Percentiles rank a stretch among this genome's conserved stretches.
Conservation (phyloP, 92 coral and sea anemone species). For the Heteractis magnifica region DNA sequence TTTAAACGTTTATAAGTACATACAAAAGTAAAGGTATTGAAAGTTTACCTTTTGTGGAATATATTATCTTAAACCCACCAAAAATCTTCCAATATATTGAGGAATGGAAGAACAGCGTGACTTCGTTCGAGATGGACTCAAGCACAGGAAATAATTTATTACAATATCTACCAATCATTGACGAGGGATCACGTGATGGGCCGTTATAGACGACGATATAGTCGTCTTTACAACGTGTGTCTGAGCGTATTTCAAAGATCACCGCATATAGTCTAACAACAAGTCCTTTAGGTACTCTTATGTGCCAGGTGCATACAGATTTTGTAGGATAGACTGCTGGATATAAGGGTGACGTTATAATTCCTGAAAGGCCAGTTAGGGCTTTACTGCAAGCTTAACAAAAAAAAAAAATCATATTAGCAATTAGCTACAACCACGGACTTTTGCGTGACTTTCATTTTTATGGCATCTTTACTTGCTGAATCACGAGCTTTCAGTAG, state of each 20-base stretch:
- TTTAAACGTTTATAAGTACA: not conserved
- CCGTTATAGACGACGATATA: not conserved
- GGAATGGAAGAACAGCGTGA: not conserved
- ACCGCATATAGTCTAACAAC: not conserved
- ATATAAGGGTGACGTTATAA: not conserved
- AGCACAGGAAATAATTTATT: not conserved
- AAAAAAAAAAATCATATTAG: too few relatives aligned
- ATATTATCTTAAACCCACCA: not conserved
- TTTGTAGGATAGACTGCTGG: not conserved
- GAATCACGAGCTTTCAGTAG: too few relatives aligned
- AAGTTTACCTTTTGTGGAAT: not conserved
- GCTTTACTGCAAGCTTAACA: not conserved
- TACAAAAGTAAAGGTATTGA: not conserved
- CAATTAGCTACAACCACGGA: too few relatives aligned
- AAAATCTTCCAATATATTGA: not conserved
- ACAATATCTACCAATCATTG: slow-evolving; percentile 7
- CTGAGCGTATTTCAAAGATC: not conserved
- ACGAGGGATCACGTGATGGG: not conserved
- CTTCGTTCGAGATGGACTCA: not conserved
- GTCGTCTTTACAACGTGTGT: not conserved
- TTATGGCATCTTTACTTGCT: too few relatives aligned
- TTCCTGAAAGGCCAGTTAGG: not conserved
- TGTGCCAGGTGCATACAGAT: not conserved
- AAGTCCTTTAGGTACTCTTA: not conserved
- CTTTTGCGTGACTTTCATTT: too few relatives aligned